A percentile compares a stretch with the other conserved stretches of the same genome.
Conservation (phyloP, 2,797 vertebrate species). For the Arrhamphus sclerolepis region DNA sequence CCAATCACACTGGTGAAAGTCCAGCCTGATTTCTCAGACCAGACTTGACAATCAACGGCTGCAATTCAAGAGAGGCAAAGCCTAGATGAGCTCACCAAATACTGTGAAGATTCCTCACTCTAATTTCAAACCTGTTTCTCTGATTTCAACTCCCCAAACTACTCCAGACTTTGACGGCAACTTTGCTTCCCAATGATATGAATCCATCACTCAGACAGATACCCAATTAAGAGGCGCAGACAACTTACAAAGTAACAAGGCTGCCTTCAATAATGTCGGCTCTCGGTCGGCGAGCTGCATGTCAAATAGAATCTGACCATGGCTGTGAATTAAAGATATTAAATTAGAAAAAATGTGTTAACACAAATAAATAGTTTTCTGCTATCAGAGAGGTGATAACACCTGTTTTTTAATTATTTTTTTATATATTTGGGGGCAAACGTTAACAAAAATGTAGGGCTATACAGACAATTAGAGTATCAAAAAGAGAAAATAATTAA, state of each 20-base stretch:
- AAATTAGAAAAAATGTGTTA: conserved; percentile 14
- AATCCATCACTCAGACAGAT: conserved; percentile 45
- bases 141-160: no score
- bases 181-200: conserved; percentile 22
- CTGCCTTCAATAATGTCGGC: conserved; percentile 20
- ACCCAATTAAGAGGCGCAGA: conserved; percentile 53
- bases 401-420: conserved; percentile 2
- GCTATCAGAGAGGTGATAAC: not conserved
- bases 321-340: conserved; percentile 20
- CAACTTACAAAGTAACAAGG: conserved; percentile 38
- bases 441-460: no score
- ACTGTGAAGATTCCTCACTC: no score
- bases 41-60: no score
- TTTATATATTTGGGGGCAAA: conserved; percentile 19
- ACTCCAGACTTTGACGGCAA: no score
- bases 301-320: conserved; percentile 43
- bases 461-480: no score
- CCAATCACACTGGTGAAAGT: no score
- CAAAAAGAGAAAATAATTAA: no score
- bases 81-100: no score
- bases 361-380: conserved; percentile 4
- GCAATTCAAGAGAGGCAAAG: no score
- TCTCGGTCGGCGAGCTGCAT: conserved; percentile 28
- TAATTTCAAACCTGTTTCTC: no score
- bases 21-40: no score